Conservation (phyloP, 2,113 vertebrate species). For the Hemicordylus capensis region DNA sequence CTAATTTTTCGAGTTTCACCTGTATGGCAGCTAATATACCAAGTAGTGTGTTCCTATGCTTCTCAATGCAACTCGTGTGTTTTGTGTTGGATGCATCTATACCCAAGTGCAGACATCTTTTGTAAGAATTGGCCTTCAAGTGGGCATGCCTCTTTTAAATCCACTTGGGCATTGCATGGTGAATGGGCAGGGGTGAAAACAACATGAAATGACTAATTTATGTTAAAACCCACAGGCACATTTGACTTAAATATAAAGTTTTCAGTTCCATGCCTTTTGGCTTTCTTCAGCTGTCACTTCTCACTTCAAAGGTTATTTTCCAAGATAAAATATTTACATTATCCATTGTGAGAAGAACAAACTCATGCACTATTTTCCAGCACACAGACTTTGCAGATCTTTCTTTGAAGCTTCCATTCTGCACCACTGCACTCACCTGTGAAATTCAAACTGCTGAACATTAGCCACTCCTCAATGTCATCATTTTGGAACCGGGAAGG, state of each 20-base stretch:
- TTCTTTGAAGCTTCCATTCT: conserved; percentile 30
- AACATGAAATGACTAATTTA: conserved; percentile 27
- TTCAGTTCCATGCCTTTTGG: conserved; percentile 44
- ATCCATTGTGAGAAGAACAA: conserved; percentile 49
- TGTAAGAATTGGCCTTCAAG: background rate
- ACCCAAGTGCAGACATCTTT: background rate
- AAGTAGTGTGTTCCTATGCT: no score
- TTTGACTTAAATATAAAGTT: conserved; percentile 42
- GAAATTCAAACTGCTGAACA: conserved; percentile 41
- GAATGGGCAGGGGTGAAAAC: background rate
- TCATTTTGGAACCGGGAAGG: conserved; percentile 37
- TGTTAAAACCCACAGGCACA: conserved; percentile 26
- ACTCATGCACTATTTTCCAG: conserved; percentile 49
- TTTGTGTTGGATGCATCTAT: background rate
- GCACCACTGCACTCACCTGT: conserved; percentile 2
- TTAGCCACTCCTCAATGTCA: conserved; percentile 39
- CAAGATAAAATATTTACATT: conserved; percentile 70
- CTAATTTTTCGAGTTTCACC: no score
- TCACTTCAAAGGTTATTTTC: conserved; percentile 64
- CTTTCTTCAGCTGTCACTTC: conserved; percentile 63
- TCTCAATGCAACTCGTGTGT: background rate
- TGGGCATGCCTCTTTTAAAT: background rate
- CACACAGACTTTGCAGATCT: conserved; percentile 22
- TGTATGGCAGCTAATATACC: no score
- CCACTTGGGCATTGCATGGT: background rate